Conservation (phyloP, 2,888 invertebrate genomes). For the Pheosia tremula region DNA sequence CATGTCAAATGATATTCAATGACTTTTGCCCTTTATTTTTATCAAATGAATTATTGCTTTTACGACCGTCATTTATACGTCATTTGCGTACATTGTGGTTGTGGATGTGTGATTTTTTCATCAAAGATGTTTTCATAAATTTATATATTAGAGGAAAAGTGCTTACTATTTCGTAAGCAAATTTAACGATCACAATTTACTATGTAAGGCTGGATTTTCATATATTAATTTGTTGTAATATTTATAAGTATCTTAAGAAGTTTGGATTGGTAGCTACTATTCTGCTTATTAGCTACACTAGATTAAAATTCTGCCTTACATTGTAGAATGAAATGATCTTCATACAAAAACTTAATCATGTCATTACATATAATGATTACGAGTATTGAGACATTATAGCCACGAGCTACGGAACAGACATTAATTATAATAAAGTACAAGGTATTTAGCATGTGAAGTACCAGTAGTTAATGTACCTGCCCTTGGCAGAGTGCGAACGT, state of each 20-base stretch:
- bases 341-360: neutral
- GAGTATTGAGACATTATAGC: conserved; percentile 13
- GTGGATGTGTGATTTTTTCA: no score
- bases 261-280: no score
- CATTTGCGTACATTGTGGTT: neutral
- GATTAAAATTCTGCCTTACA: no score
- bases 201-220: no score
- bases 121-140: no score
- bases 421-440: conserved; percentile 52
- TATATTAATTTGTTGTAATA: no score
- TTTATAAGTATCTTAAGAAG: no score
- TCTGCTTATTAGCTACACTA: no score
- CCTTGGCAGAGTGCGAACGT: conserved; percentile 54
- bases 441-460: conserved; percentile 2
- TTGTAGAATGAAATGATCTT: neutral
- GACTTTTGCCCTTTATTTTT: conserved; percentile 25
- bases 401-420: conserved; percentile 55
- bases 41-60: conserved; percentile 8
- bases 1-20: conserved; percentile 28
- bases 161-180: no score
- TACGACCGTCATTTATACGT: neutral
- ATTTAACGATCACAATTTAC: no score
- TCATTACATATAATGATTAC: conserved; percentile 3
- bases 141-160: no score
- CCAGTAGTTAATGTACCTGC: conserved; percentile 25